These are phyloP conservation scores for Grallaria varia DNA, from an alignment of 2,113 vertebrate species.

Conservation along the genomic window DNA sequence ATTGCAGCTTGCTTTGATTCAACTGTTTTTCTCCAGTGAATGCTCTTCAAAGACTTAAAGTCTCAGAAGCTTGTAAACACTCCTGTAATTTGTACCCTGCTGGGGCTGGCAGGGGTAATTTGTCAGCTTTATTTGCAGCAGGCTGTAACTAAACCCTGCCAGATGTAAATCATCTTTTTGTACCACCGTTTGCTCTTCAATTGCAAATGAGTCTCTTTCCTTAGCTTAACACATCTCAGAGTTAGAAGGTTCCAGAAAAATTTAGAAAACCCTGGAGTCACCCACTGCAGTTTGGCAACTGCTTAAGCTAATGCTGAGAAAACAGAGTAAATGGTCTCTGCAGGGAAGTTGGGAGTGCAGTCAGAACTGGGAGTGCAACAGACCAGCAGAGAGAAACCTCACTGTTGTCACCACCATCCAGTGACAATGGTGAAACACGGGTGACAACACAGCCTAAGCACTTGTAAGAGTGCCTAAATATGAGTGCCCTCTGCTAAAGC, in stretches of 20 bases:
- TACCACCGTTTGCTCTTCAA: background rate
- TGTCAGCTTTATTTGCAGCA: slow-evolving; percentile 9
- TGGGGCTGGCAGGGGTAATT: background rate
- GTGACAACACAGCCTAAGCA: background rate
- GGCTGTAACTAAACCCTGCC: background rate
- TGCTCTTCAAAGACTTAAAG: background rate
- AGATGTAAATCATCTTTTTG: background rate
- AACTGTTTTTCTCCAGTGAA: background rate
- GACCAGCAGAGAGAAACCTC: background rate
- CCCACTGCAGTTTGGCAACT: background rate
- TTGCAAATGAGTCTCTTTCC: background rate
- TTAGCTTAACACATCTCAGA: background rate
- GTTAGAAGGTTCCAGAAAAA: background rate
- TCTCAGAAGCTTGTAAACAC: background rate
- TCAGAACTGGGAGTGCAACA: background rate
- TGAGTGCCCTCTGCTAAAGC: background rate
- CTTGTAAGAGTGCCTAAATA: background rate
- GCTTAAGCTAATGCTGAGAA: background rate
- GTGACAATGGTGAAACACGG: background rate
- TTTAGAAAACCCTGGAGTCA: background rate
- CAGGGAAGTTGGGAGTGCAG: background rate
- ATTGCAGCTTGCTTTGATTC: background rate
- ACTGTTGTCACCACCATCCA: background rate
- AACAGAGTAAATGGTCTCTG: background rate
- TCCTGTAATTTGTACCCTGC: background rate